Conservation (phyloP, 2,888 invertebrate genomes). For the Scaptodrosophila latifasciaeformis region DNA sequence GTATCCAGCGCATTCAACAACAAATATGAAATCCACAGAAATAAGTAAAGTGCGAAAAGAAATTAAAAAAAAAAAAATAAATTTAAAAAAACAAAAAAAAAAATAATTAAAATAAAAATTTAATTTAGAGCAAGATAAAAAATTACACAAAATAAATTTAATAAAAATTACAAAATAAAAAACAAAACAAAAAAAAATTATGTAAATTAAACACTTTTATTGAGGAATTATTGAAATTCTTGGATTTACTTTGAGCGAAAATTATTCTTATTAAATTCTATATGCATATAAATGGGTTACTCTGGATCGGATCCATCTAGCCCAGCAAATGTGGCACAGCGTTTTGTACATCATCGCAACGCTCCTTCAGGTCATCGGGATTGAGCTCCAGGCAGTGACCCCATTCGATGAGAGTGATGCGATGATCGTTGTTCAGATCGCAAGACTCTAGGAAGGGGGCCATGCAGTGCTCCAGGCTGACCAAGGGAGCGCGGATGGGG, state of each 20-base stretch:
- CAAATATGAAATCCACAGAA: too few relatives aligned
- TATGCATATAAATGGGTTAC: too few relatives aligned
- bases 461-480: conserved; percentile 97
- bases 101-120: conserved; percentile 40
- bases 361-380: conserved; percentile 87
- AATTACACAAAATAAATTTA: conserved; percentile 67
- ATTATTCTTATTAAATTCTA: conserved; percentile 50
- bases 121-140: conserved; percentile 61
- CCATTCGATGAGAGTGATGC: conserved; percentile 95
- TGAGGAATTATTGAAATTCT: too few relatives aligned
- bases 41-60: too few relatives aligned
- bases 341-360: conserved; percentile 84
- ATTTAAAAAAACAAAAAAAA: conserved; percentile 10
- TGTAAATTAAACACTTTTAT: conserved; percentile 20
- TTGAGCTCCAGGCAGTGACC: conserved; percentile 89
- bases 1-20: too few relatives aligned
- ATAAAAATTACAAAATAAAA: conserved; percentile 56
- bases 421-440: conserved; percentile 91
- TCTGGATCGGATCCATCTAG: too few relatives aligned
- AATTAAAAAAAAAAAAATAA: conserved; percentile 11
- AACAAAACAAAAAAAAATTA: conserved; percentile 10
- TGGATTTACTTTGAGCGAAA: conserved; percentile 19
- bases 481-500: conserved; percentile 94
- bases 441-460: conserved; percentile 95
- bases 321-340: conserved; percentile 71